Base-by-base conservation (phyloP, 2,797 vertebrate genomes). In the Rhynchonycteris naso region DNA sequence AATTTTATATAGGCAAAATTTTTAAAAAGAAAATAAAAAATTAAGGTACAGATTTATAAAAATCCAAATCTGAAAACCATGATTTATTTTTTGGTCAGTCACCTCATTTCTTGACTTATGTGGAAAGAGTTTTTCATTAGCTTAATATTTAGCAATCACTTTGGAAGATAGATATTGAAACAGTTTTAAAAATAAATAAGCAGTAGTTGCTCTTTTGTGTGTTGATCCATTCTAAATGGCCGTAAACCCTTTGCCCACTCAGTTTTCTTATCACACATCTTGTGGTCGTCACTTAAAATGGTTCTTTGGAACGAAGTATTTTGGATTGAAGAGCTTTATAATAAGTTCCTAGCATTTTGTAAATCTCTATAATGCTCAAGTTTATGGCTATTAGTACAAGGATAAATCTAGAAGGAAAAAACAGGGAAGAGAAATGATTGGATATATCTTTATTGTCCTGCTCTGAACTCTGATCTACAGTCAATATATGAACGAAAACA, bases 391-490 rank as follows among this genome's bases (percentile, higher is more conserved):
- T 96, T 18, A 38, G 68, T 93, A 58, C n/a, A 75, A 81, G 65
- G 50, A 91, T 79, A 79, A 81, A 94, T 50, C 78, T 75, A 90
- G 78, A 59, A 83, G 66, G 56, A 95, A 95, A 93, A 91, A 72
- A 12, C 11, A 66, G 7, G 47, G 30, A 84, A 35, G 52, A 30
- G 18, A 54, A 75, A 79, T 83, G 58, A 66, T 78, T 66, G 59
- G n/a, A 58, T 82, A 79, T 58, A 21, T 35, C 91, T 65, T 79
- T 92, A 61, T 74, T 78, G 50, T 35, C 30, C 76, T 86, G 24
- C 56, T 95, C 56, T 68, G 35, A 94, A 33, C 91, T 86, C 76
- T 94, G 9, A 87, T 80, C 56, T 80, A n/a, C 38, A 88, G 16
- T 91, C 65, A 92, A 69, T 52, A 2, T 43, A 80, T 83, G 61